Percentiles rank a stretch among this genome's conserved stretches.
Evolutionary conservation across 1,140 invertebrate species (phyloP).

Genomic region (Papilio polyxenes): DNA sequence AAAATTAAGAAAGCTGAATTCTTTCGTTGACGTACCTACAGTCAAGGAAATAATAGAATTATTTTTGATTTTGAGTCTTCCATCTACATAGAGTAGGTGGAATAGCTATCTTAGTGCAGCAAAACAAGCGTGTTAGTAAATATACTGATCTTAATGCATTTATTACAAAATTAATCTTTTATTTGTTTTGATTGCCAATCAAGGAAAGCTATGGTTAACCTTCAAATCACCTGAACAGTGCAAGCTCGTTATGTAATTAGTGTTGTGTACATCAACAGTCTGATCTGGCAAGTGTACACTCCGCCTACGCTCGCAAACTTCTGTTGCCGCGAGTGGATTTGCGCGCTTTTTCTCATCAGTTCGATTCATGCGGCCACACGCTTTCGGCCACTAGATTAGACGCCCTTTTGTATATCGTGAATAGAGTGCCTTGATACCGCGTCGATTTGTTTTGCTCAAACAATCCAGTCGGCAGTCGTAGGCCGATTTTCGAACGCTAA

Average conservation of each 20-base stretch:
- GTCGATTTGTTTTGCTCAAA: conserved; percentile 2
- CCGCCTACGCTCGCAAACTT: conserved; percentile 52
- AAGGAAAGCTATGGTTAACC: conserved; percentile 13
- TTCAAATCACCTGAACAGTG: conserved; percentile 28
- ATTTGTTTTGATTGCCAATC: background rate
- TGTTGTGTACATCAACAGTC: conserved; percentile 29
- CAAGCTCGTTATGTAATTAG: conserved; percentile 19
- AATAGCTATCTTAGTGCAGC: background rate
- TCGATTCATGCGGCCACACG: conserved; percentile 46
- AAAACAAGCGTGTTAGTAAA: background rate
- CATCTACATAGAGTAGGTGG: background rate
- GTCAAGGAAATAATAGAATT: background rate
- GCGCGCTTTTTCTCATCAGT: conserved; percentile 65
- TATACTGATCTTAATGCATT: background rate
- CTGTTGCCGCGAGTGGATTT: conserved; percentile 57
- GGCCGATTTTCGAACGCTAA: conserved; percentile 44
- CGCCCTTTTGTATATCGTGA: conserved; percentile 15
- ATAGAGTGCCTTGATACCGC: background rate
- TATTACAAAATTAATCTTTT: background rate
- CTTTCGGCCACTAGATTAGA: conserved; percentile 25
- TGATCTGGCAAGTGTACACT: conserved; percentile 53
- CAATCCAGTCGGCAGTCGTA: conserved; percentile 20
- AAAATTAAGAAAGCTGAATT: background rate
- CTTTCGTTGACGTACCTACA: background rate
- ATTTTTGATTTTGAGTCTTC: background rate